Evolutionary conservation across 2,888 invertebrate genomes (phyloP).

Genomic region (Leistus spinibarbis): DNA sequence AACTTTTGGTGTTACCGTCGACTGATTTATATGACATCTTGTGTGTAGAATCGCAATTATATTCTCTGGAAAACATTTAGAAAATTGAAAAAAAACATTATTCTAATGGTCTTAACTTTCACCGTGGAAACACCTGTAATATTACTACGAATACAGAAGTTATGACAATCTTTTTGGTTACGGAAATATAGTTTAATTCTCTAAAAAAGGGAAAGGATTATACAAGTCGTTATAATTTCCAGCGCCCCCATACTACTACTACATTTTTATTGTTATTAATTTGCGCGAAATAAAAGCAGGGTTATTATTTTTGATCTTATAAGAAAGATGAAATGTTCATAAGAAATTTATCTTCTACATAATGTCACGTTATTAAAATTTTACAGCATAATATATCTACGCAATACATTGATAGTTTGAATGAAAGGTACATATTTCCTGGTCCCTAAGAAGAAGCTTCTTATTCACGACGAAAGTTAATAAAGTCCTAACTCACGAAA

Average conservation of each 20-base stretch:
- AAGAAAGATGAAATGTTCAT: not conserved
- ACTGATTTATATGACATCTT: not conserved
- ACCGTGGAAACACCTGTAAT: not conserved
- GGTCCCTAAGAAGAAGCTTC: not conserved
- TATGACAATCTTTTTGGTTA: too few relatives aligned
- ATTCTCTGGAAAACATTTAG: not conserved
- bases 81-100: not conserved
- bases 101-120: not conserved
- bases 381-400: not conserved
- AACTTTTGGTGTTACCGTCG: not conserved
- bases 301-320: not conserved
- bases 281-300: not conserved
- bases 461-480: not conserved
- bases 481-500: too few relatives aligned
- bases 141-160: too few relatives aligned
- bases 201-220: not conserved
- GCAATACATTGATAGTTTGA: not conserved
- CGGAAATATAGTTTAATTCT: not conserved
- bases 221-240: not conserved
- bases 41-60: not conserved
- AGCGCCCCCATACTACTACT: not conserved
- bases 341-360: not conserved
- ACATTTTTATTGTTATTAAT: not conserved
- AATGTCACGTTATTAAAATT: not conserved
- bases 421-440: not conserved